Evolutionary conservation across 2,797 vertebrate genomes (phyloP).

Genomic region (Lagocephalus sceleratus): DNA sequence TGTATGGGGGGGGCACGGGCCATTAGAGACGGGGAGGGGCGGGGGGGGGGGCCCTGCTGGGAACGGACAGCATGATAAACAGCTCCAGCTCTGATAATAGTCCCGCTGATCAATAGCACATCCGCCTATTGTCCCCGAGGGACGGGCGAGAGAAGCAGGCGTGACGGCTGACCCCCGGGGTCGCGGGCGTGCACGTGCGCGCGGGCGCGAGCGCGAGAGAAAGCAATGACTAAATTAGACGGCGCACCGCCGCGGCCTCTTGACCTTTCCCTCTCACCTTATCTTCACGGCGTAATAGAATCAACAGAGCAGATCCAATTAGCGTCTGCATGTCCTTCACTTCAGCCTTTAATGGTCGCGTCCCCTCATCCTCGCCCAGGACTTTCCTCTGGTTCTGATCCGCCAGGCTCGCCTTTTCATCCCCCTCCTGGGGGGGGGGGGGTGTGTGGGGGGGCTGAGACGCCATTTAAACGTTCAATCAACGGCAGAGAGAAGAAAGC

Average conservation of each 20-base stretch:
- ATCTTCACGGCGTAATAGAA: conserved; percentile 64
- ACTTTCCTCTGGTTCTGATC: conserved; percentile 20
- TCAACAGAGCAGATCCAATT: conserved; percentile 67
- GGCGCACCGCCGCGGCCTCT: conserved; percentile 48
- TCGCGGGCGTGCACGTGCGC: conserved; percentile 28
- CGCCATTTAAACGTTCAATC: no score
- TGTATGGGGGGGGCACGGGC: conserved; percentile 39
- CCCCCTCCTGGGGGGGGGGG: conserved; percentile 3
- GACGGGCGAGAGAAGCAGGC: conserved; percentile 49
- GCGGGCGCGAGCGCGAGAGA: conserved; percentile 30
- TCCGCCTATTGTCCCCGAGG: conserved; percentile 51
- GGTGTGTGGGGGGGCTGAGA: not conserved
- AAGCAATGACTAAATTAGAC: conserved; percentile 58
- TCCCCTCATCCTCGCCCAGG: conserved; percentile 30
- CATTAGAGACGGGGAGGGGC: conserved; percentile 76
- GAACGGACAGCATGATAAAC: conserved; percentile 77
- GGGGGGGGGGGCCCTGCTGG: conserved; percentile 64
- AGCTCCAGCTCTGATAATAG: conserved; percentile 77
- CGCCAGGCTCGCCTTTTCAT: conserved; percentile 9
- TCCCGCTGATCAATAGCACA: conserved; percentile 78
- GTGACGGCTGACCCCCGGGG: conserved; percentile 60
- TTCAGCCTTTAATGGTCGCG: conserved; percentile 60
- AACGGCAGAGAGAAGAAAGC: conserved; percentile 26
- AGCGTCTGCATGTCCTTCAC: conserved; percentile 65
- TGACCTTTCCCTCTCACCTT: conserved; percentile 63